These are phyloP conservation scores for Drosophila nigrodunni DNA, from an alignment of 1,140 invertebrate genomes.

Conservation along the genomic window DNA sequence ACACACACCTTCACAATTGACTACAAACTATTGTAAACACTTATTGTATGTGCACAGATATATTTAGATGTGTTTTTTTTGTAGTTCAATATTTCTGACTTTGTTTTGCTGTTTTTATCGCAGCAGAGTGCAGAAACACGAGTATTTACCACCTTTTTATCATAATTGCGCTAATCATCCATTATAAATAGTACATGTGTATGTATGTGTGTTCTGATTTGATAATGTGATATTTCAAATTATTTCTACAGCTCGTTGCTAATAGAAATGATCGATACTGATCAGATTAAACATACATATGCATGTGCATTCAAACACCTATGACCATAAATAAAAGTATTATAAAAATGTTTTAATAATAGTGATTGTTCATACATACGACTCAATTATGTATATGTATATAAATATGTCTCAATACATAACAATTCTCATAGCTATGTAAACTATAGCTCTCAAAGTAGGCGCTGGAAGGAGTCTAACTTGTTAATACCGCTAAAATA, in stretches of 20 bases:
- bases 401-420: too few species aligned
- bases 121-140: constrained; percentile 23
- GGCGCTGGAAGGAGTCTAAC: too few species aligned
- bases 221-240: constrained; percentile 38
- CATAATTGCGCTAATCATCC: constrained; percentile 67
- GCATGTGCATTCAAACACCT: too few species aligned
- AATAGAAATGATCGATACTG: constrained; percentile 37
- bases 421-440: too few species aligned
- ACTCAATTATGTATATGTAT: too few species aligned
- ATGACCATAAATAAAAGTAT: neutral
- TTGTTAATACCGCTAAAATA: too few species aligned
- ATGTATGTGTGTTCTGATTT: constrained; percentile 19
- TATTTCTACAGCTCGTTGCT: constrained; percentile 36
- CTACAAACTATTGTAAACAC: constrained; percentile 1
- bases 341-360: too few species aligned
- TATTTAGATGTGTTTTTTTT: constrained; percentile 16
- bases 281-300: neutral
- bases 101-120: constrained; percentile 35
- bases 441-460: too few species aligned
- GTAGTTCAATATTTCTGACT: neutral
- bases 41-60: neutral
- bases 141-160: constrained; percentile 64
- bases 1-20: constrained; percentile 25
- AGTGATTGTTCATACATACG: too few species aligned
- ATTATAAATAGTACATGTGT: constrained; percentile 27